Conservation (phyloP, 2,797 vertebrate genomes). For the Anguilla anguilla region DNA sequence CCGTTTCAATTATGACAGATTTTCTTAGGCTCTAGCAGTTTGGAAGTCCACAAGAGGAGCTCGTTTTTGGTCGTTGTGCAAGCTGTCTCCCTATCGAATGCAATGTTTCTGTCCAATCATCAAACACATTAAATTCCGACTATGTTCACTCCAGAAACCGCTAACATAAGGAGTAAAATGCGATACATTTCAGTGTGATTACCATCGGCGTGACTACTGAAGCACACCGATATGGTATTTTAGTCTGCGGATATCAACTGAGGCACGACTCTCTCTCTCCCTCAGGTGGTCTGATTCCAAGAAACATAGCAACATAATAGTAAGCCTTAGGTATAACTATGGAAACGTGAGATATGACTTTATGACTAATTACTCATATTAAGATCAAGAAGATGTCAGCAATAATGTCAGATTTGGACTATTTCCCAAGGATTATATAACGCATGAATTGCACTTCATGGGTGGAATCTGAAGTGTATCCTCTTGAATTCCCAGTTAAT, state of each 20-base stretch:
- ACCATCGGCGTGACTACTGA: background rate
- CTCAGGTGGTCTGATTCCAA: background rate
- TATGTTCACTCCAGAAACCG: background rate
- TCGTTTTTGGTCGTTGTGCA: background rate
- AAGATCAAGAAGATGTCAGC: conserved; percentile 14
- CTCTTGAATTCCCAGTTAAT: background rate
- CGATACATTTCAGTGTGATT: background rate
- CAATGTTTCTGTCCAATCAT: background rate
- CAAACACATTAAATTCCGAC: background rate
- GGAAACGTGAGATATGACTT: background rate
- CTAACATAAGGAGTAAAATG: background rate
- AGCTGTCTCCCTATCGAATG: background rate
- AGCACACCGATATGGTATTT: background rate
- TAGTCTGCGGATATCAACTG: background rate
- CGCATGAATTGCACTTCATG: background rate
- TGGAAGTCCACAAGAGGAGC: background rate
- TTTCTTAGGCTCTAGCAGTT: background rate
- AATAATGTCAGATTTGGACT: background rate
- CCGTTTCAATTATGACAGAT: background rate
- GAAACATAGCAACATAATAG: background rate
- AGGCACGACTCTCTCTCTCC: background rate
- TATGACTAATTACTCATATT: conserved; percentile 16
- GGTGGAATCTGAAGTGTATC: background rate
- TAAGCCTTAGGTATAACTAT: background rate
- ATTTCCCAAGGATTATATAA: background rate